Evolutionary conservation across 2,797 vertebrate genomes (phyloP), one percentile per base, ranked within the genome.

Genomic region (Rhinella marina): DNA sequence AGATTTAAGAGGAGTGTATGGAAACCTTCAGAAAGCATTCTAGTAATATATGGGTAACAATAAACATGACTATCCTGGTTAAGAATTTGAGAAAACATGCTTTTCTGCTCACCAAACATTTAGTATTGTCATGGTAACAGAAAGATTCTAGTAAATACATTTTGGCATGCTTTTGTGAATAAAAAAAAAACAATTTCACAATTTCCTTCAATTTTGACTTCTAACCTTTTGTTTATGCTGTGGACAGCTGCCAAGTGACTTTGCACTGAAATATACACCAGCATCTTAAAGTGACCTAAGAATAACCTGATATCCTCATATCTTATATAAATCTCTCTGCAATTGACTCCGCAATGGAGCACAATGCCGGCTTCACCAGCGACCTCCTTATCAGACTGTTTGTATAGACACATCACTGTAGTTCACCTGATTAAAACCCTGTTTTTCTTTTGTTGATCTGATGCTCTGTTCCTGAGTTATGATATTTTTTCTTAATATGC

Each of bases 151-250:
- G 86, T 77, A 78, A 41, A 83, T 83, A 75, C 32, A 77, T 70
- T 68, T 62, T 83, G 81, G 27, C 23, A 83, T 83, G 80, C 59
- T 88, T 66, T 66, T 3, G 54, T 83, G 59, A 83, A 76, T 23
- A 21, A 14, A 77, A 82, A 83, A 66, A 83, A 68, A 66, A 5
- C 11, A 48, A 61, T 56, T 66, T 68, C 64, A 88, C 72, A 88
- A 88, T 83, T 78, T 84, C n/a, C 68, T 88, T 73, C 87, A 88
- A 84, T 88, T 83, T 68, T 84, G 50, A 68, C 50, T 83, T 84
- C 59, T 81, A 83, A 50, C 61, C 73, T 64, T 77, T 87, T 88
- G 57, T 62, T 81, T 81, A 48, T 79, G 62, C 50, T 21, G 59
- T 70, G 75, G 62, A 41, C 41, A 68, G 25, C 61, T 41, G 61